Base-by-base conservation (phyloP, 2,113 vertebrate species). In the Ictidomys tridecemlineatus region DNA sequence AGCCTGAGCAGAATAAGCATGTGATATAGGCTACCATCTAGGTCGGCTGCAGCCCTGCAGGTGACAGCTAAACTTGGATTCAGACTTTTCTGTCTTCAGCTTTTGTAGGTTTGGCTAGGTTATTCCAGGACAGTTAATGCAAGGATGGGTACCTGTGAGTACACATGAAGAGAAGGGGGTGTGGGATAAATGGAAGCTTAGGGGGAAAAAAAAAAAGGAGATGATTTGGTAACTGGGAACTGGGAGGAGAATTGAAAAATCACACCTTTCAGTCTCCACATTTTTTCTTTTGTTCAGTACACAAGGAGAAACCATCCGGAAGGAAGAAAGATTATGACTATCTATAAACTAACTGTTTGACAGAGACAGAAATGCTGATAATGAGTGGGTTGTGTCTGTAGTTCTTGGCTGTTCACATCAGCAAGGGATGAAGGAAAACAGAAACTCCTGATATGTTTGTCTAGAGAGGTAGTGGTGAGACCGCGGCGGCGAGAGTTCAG, bases 241-340 rank as follows among this genome's bases (percentile, higher is more conserved):
- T 82, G 79, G 96, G 96, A 67, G 78, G 97, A 97, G 97, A 98
- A 98, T 13, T 82, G 89, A 91, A 98, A 97, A 98, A 92, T 94
- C 97, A 96, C 97, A 98, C 97, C 98, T 98, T 98, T 97, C 90
- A 93, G 98, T 70, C 96, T 97, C 95, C 93, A 92, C 95, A 91
- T 93, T 98, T 98, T 98, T 98, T 85, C 97, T 98, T 98, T 98
- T 98, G 98, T 98, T 98, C 96, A 96, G 96, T 95, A 97, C 94
- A 97, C 95, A 97, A 97, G 98, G 98, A 99, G 98, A 98, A 99
- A 97, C 82, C 99, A 99, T 98, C 98, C 98, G 99, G 99, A 99
- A 99, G 99, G 99, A 99, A 99, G 98, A 8, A 98, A 99, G 99
- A 99, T 99, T 98, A 98, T 94, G 98, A 98, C 97, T 97, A 98